phyloP scores from a whole-genome alignment of 2,113 vertebrate species.

The Emydocephalus ijimae region DNA sequence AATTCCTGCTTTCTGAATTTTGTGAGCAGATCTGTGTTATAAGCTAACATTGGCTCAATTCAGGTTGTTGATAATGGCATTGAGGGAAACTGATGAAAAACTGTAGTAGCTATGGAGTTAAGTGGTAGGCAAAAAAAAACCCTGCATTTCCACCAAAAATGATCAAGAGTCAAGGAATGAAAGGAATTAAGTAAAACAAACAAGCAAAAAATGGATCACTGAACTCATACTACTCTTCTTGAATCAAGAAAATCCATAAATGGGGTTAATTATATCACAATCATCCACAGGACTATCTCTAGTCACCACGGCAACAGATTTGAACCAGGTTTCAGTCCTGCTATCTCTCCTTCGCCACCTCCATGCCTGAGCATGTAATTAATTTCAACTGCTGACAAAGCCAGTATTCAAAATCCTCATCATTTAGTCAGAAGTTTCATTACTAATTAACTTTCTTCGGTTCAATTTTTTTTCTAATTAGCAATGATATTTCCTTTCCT shows the following conservation, averaged over 20 bases:
- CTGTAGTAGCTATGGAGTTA: background rate
- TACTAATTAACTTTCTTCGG: slow-evolving; percentile 73
- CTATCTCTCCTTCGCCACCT: slow-evolving; percentile 3
- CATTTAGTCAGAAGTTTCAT: slow-evolving; percentile 62
- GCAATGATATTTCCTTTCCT: slow-evolving; percentile 26
- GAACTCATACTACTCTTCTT: background rate
- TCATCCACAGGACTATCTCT: slow-evolving; percentile 42
- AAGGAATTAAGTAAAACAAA: background rate
- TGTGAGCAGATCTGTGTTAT: background rate
- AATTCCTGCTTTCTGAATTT: background rate
- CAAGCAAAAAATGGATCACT: background rate
- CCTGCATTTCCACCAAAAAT: background rate
- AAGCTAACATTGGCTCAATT: background rate
- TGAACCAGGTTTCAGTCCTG: slow-evolving; percentile 58
- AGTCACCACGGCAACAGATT: slow-evolving; percentile 62
- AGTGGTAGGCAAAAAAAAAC: background rate
- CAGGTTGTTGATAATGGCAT: background rate
- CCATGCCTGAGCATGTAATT: slow-evolving; percentile 67
- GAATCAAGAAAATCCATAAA: background rate
- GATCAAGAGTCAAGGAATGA: background rate
- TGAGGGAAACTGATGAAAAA: background rate
- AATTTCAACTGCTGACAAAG: slow-evolving; percentile 68
- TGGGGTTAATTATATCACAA: slow-evolving; percentile 39
- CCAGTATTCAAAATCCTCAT: slow-evolving; percentile 58
- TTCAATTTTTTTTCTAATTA: slow-evolving; percentile 68